Conservation (phyloP, 2,888 invertebrate species). For the Polydrusus pterygomalis region DNA sequence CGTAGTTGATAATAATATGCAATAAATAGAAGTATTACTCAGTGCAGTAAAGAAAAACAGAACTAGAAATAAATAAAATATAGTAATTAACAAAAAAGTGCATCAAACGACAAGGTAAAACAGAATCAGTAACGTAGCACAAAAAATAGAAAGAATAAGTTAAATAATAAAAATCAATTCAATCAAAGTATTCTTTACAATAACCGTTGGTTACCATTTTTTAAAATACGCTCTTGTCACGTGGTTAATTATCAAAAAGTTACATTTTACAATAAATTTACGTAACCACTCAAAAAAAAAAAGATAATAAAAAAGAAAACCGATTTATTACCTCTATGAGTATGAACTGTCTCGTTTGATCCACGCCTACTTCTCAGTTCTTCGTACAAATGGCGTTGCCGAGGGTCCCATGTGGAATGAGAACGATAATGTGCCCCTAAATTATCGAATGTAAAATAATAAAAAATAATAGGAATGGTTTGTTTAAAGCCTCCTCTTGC, state of each 20-base stretch:
- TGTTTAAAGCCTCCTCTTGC: slow-evolving; percentile 43
- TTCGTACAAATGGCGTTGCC: slow-evolving; percentile 88
- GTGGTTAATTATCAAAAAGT: slow-evolving; percentile 13
- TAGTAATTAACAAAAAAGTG: slow-evolving; percentile 3
- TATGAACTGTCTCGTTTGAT: slow-evolving; percentile 81
- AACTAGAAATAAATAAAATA: not conserved
- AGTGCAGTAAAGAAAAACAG: not conserved
- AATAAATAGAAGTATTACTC: not conserved
- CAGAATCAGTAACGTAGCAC: slow-evolving; percentile 8
- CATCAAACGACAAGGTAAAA: slow-evolving; percentile 3
- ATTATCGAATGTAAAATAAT: slow-evolving; percentile 54
- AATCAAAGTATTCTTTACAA: not conserved
- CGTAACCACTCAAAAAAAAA: slow-evolving; percentile 32
- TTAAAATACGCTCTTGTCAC: not conserved
- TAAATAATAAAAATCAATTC: not conserved
- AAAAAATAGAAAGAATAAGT: not conserved
- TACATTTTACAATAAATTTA: slow-evolving; percentile 16
- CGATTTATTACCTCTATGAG: slow-evolving; percentile 71
- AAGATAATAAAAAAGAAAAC: slow-evolving; percentile 34
- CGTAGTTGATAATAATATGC: too few species aligned
- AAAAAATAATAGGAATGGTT: slow-evolving; percentile 46
- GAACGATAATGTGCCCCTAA: slow-evolving; percentile 72
- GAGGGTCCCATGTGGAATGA: slow-evolving; percentile 92
- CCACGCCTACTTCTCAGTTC: slow-evolving; percentile 86
- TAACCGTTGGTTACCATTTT: not conserved